phyloP scores from a whole-genome alignment of 2,113 vertebrate genomes.

The Glaucomys volans region DNA sequence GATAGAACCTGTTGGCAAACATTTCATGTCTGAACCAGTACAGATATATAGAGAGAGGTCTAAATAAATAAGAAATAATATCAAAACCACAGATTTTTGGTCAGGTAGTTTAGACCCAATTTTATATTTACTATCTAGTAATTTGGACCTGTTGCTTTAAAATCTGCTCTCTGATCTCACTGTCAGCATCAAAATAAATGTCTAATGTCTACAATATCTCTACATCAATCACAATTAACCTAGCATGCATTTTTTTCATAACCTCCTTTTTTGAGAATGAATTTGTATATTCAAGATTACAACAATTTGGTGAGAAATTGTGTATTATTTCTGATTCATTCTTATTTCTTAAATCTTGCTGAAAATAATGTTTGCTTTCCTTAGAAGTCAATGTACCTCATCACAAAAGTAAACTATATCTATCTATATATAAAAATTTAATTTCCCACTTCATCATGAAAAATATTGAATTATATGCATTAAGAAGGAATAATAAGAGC shows the following conservation, averaged over 20 bases:
- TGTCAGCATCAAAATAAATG: background rate
- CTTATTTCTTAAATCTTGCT: background rate
- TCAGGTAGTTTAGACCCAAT: background rate
- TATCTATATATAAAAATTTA: background rate
- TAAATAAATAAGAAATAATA: background rate
- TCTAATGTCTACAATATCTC: background rate
- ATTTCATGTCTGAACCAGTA: background rate
- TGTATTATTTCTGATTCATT: background rate
- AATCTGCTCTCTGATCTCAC: background rate
- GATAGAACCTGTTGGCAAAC: slow-evolving; percentile 15
- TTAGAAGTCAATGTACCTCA: background rate
- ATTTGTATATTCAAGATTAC: background rate
- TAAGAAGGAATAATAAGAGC: background rate
- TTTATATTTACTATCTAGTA: background rate
- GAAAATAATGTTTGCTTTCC: background rate
- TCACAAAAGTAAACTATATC: background rate
- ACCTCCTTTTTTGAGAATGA: background rate
- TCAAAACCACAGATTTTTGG: background rate
- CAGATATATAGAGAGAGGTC: background rate
- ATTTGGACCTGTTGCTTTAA: background rate
- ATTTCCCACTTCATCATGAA: background rate
- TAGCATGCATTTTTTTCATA: background rate
- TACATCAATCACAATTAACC: background rate
- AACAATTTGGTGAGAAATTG: background rate
- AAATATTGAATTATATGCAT: background rate